Base-by-base conservation (phyloP, 2,888 invertebrate genomes). In the Dorcus hopei region DNA sequence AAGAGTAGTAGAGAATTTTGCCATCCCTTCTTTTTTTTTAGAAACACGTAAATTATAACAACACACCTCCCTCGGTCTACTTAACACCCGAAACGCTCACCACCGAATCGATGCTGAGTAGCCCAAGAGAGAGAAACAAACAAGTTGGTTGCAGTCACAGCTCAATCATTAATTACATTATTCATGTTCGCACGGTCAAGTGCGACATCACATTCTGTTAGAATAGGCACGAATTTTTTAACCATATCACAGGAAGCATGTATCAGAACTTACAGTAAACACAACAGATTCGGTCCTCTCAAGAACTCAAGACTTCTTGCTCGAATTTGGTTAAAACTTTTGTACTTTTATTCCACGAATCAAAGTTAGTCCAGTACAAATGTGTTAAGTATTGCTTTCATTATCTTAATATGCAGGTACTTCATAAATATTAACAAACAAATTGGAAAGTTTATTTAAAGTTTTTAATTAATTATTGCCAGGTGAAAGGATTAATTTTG, bases 131-230 rank as follows among this genome's bases (percentile, higher is more conserved):
- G 53, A 59, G 57, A 19, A 19, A 57, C 51, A 58, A 56, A 55
- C 57, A 61, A 57, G 68, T 70, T 69, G 68, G 75, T 77, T 77
- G 77, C 77, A 77, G 77, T 77, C 77, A 77, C 77, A 77, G 77
- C 77, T 76, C 75, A 75, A 67, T 68, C 68, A 63, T 52, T 40
- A 58, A 53, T 54, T 56, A 57, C 45, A 16, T 45, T 45, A 45
- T 65, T 63, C 59, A 58, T 60, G 58, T 60, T 61, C 59, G 11
- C 19, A 43, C 23, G n/a, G 19, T 60, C 66, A 69, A 64, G 65
- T 65, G 68, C 64, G 70, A 61, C 62, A 61, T 63, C 71, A 70
- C 70, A 72, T 72, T 68, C 70, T 69, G 73, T 74, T 74, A 74
- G 73, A 73, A 73, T 74, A 74, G 74, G 74, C 74, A 74, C 74